Conservation (phyloP, 2,797 vertebrate genomes). For the Pseudomugil tenellus region DNA sequence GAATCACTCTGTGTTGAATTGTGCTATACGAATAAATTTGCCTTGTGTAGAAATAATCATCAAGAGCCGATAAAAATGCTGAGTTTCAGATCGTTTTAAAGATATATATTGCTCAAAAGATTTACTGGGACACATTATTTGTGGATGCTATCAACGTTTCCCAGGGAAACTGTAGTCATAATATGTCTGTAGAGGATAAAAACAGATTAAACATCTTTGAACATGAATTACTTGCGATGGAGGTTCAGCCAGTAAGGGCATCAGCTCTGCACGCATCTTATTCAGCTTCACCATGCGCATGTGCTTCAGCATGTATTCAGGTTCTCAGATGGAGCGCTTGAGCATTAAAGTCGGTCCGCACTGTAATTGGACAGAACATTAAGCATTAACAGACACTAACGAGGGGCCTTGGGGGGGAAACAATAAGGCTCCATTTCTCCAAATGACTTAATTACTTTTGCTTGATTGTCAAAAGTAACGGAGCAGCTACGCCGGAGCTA, state of each 20-base stretch:
- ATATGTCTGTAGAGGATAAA: conserved; percentile 30
- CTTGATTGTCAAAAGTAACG: conserved; percentile 52
- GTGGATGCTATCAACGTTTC: conserved; percentile 14
- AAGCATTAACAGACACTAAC: conserved; percentile 53
- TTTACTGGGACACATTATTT: not conserved
- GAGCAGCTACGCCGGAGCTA: conserved; percentile 32
- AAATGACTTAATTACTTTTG: conserved; percentile 60
- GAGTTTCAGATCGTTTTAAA: not conserved
- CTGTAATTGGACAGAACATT: conserved; percentile 55
- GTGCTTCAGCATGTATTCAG: conserved; percentile 29
- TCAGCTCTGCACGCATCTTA: conserved; percentile 11
- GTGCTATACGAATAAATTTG: too few species aligned
- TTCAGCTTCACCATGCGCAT: conserved; percentile 28
- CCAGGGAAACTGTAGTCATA: conserved; percentile 45
- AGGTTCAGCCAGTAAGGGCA: conserved; percentile 1
- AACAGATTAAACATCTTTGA: conserved; percentile 19
- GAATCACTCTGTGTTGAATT: too few species aligned
- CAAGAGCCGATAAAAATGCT: not conserved
- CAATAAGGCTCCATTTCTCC: conserved; percentile 51
- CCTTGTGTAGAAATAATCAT: conserved; percentile 1
- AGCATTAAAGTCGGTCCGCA: conserved; percentile 23
- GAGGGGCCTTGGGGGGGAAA: conserved; percentile 43
- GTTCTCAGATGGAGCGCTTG: conserved; percentile 4
- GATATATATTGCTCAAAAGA: not conserved
- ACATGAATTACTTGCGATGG: conserved; percentile 42